phyloP scores from a whole-genome alignment of 2,113 vertebrate species.

The Erythrolamprus reginae region DNA sequence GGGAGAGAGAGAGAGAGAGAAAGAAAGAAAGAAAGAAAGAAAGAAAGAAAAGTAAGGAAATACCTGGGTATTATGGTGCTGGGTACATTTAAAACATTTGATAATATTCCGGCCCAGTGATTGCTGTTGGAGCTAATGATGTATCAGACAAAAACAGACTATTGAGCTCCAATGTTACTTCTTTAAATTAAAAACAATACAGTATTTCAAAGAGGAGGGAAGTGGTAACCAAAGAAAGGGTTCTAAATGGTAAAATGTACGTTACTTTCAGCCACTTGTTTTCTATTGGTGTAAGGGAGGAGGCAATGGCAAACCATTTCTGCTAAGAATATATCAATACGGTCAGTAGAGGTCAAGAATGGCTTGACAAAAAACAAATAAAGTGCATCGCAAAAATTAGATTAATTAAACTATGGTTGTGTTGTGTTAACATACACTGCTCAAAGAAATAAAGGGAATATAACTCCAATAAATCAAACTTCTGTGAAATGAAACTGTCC shows the following conservation, averaged over 20 bases:
- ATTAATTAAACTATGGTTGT: not conserved
- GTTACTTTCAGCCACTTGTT: not conserved
- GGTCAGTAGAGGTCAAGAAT: not conserved
- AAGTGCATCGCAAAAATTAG: not conserved
- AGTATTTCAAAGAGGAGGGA: not conserved
- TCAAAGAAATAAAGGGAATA: too few relatives aligned
- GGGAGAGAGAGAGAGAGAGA: too few relatives aligned
- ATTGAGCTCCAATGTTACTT: not conserved
- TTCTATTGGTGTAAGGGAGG: not conserved
- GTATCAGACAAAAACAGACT: not conserved
- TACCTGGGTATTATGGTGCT: not conserved
- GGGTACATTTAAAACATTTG: not conserved
- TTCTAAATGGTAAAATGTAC: not conserved
- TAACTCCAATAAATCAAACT: too few relatives aligned
- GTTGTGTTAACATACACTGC: not conserved
- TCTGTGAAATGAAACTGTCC: too few relatives aligned
- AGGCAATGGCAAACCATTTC: not conserved
- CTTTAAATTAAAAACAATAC: not conserved
- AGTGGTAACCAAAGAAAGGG: too few relatives aligned
- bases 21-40: too few relatives aligned
- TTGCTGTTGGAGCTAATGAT: not conserved
- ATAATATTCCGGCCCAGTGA: not conserved
- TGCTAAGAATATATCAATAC: not conserved
- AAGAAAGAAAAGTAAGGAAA: not conserved
- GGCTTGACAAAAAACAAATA: not conserved